Conservation (phyloP, 1,140 invertebrate genomes). For the Elysia chlorotica region DNA sequence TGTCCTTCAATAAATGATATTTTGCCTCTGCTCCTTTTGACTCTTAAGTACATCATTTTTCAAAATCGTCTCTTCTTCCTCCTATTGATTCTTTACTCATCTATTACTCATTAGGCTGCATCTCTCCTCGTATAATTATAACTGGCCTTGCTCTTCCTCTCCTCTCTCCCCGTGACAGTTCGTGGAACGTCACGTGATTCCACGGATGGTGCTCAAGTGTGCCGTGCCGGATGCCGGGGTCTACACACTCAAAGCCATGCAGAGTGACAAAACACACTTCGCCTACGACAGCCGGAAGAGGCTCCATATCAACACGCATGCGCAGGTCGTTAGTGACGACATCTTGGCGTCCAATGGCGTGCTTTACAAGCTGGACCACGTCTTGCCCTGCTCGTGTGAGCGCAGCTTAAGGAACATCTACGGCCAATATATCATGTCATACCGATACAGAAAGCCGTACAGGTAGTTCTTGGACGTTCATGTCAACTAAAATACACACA, state of each 20-base stretch:
- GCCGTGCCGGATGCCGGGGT: constrained; percentile 15
- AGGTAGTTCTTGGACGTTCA: neutral
- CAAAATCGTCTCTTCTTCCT: neutral
- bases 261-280: constrained; percentile 32
- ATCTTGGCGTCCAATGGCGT: constrained; percentile 40
- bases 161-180: no score
- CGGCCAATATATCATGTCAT: constrained; percentile 15
- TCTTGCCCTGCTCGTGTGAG: constrained; percentile 36
- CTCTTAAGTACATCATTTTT: neutral
- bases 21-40: no score
- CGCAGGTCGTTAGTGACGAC: neutral
- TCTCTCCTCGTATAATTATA: no score
- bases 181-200: constrained; percentile 29
- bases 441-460: neutral
- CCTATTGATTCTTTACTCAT: no score
- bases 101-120: no score
- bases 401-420: neutral
- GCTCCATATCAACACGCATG: constrained; percentile 23
- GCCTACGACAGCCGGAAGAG: constrained; percentile 12
- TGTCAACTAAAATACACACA: no score
- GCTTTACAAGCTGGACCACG: constrained; percentile 36
- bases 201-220: constrained; percentile 33
- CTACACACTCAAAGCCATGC: constrained; percentile 29
- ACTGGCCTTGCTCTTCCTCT: no score
- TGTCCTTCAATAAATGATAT: no score